Base-by-base conservation (phyloP, 2,888 invertebrate species). In the Salpingus planirostris region DNA sequence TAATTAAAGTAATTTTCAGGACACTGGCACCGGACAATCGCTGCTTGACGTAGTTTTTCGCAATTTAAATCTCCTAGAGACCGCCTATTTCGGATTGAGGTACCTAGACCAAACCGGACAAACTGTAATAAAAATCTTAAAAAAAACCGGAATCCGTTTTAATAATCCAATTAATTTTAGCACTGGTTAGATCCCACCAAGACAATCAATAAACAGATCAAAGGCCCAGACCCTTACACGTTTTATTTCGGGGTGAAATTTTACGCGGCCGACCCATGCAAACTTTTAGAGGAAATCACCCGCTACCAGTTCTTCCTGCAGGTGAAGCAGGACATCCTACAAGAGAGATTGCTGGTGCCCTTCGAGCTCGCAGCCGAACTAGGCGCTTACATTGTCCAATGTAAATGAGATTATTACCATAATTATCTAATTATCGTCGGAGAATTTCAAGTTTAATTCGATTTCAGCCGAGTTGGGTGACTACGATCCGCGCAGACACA, bases 301-400 rank as follows among this genome's bases (percentile, higher is more conserved):
- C 79, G 92, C 91, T 96, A 96, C 70, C 93, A 95, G 71, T 83
- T 95, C 66, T 96, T 93, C 66, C 76, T 96, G 54, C 95, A 96
- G 76, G 79, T 95, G 57, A 93, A 95, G 68, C 89, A 92, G 71
- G 95, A 96, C 64, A 87, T 96, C 50, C 74, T 93, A 31, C 92
- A 95, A 63, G 93, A 92, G 40, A 78, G 95, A 47, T 70, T 96
- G 50, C 90, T 93, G 4, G 85, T 93, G 36, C 77, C 85, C 42
- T 89, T 88, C 64, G 93, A 95, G 55, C 73, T 92, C 49, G 87
- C 91, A 13, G 84, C 90, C 3, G 92, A 95, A 62, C 73, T 95
- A 36, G 91, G 91, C 32, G 89, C 92, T 8, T 91, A 81, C 63
- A 87, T 92, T 41, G 78, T 96, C 30, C 95, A 96, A 72, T 95